Conservation (phyloP, 2,797 vertebrate genomes). For the Coregonus suidteri region DNA sequence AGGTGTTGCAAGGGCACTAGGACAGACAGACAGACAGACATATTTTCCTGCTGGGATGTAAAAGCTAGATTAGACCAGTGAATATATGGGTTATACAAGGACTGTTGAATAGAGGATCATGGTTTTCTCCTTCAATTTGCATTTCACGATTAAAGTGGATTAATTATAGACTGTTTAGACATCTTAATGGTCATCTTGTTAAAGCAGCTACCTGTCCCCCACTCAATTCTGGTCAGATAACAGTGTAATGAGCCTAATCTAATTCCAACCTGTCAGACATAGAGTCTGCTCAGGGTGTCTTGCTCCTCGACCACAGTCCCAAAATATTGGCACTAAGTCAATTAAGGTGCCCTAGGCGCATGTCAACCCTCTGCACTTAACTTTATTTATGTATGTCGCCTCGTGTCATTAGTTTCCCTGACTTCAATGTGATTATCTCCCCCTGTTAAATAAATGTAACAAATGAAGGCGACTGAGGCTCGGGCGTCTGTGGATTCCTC, state of each 20-base stretch:
- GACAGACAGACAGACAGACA: constrained; percentile 1
- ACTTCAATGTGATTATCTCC: constrained; percentile 43
- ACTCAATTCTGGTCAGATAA: background rate
- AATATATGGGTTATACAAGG: background rate
- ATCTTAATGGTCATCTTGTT: background rate
- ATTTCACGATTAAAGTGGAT: background rate
- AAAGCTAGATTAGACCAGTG: background rate
- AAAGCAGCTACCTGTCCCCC: constrained; percentile 10
- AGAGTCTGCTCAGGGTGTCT: constrained; percentile 3
- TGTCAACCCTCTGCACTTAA: constrained; percentile 21
- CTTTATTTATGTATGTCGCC: constrained; percentile 34
- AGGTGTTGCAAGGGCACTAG: constrained; percentile 5
- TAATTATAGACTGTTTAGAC: background rate
- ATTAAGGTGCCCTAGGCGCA: constrained; percentile 24
- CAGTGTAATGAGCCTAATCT: background rate
- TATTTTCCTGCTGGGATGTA: no score
- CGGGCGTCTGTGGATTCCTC: constrained; percentile 24
- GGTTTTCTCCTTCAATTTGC: background rate
- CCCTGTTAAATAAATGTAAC: constrained; percentile 32
- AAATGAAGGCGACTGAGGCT: constrained; percentile 33
- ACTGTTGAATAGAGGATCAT: background rate
- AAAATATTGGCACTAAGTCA: constrained; percentile 33
- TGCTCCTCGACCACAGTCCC: constrained; percentile 12
- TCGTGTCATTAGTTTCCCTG: constrained; percentile 43
- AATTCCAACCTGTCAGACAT: constrained; percentile 1